Evolutionary conservation across 2,888 invertebrate genomes (phyloP), one percentile per base, ranked within the genome.

Genomic region (Tryphoninae sp.): DNA sequence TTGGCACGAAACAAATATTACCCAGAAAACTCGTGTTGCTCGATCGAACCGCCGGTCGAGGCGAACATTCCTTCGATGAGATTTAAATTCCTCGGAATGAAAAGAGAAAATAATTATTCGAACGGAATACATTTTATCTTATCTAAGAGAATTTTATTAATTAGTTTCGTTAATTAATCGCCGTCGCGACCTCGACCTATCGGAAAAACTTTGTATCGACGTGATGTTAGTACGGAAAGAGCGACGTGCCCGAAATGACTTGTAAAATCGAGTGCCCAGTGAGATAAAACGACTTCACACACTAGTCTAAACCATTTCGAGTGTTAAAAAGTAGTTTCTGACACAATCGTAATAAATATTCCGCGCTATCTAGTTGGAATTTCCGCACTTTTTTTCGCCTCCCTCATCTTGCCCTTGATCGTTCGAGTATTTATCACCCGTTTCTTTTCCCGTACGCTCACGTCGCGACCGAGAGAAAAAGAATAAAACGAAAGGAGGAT

Each of bases 301-400:
- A 42, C 53, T 23, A 8, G 33, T 0, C 26, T 4, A 13, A n/a
- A 65, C n/a, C 40, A 72, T 55, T 59, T 16, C 58, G 26, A 9
- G 45, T 45, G 13, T 13, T 13, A 45, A 11, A 13, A 45, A 13
- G 2, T 2, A 45, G 45, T 45, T 45, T 45, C 9, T 45, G 11
- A 13, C 45, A 40, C n/a, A 62, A 78, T 22, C 2, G 26, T 61
- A 69, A 74, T 81, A 67, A 74, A 74, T 49, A 58, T 58, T 22
- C 23, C n/a, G 23, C 59, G 33, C 33, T 8, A 69, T 71, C 69
- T 9, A 53, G 53, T 16, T 26, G 19, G 33, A 61, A 61, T 59
- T 78, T 71, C 71, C 65, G 65, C 68, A 67, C 75, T 71, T 49
- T 68, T 22, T 11, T 51, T 26, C 26, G 26, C 22, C 51, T 22